Evolutionary conservation across 2,797 vertebrate genomes (phyloP).

Genomic region (Setipinna tenuifilis): DNA sequence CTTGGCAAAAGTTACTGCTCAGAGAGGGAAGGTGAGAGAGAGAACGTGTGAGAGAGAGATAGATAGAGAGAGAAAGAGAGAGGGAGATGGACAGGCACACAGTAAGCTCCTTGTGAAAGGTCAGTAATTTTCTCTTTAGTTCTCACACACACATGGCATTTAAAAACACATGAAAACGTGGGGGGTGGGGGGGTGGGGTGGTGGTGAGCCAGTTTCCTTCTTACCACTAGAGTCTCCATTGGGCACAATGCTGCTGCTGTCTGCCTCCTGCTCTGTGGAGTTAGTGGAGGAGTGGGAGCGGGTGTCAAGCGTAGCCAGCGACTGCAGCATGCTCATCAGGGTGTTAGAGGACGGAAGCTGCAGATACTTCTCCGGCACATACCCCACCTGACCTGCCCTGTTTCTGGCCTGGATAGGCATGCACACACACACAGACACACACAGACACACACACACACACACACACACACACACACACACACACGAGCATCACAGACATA

Average conservation of each 20-base stretch:
- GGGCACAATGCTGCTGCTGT: conserved; percentile 70
- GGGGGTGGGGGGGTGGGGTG: too few species aligned
- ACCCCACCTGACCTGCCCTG: conserved; percentile 89
- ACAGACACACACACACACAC: too few species aligned
- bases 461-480: too few species aligned
- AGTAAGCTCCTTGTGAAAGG: not conserved
- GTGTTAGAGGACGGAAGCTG: conserved; percentile 94
- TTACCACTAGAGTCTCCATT: conserved; percentile 89
- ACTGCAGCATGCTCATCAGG: conserved; percentile 93
- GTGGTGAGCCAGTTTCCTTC: not conserved
- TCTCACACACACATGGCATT: not conserved
- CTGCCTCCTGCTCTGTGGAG: conserved; percentile 83
- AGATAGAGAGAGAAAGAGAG: not conserved
- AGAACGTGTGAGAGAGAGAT: not conserved
- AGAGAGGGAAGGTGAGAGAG: conserved; percentile 44
- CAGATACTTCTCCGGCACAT: conserved; percentile 95
- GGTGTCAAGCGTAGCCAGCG: conserved; percentile 85
- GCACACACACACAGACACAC: too few species aligned
- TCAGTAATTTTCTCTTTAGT: not conserved
- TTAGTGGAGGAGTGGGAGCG: conserved; percentile 94
- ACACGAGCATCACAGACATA: too few species aligned
- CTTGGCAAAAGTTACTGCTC: conserved; percentile 89
- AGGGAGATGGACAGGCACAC: not conserved
- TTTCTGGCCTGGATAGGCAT: conserved; percentile 83
- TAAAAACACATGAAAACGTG: not conserved